Percentiles rank a stretch among this genome's conserved stretches.
phyloP scores from a whole-genome alignment of 2,888 invertebrate species.

The Agriopis leucophaearia region DNA sequence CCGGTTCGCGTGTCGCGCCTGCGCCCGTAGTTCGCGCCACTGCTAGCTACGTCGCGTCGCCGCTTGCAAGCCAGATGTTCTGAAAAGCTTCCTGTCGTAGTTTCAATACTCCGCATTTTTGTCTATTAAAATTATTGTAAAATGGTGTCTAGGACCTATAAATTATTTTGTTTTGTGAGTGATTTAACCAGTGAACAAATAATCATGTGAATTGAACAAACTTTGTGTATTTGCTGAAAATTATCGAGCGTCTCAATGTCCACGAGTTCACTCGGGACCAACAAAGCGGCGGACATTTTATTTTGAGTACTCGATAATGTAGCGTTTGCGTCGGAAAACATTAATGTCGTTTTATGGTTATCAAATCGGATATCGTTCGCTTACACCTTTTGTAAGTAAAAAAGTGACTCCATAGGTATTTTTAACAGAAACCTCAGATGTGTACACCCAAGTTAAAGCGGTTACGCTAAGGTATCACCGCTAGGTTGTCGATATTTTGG shows the following conservation, averaged over 20 bases:
- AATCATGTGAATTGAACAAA: constrained; percentile 76
- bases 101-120: constrained; percentile 76
- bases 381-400: constrained; percentile 86
- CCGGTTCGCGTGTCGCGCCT: constrained; percentile 83
- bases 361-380: constrained; percentile 82
- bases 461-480: constrained; percentile 72
- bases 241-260: constrained; percentile 85
- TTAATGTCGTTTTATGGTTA: constrained; percentile 86
- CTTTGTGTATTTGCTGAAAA: constrained; percentile 71
- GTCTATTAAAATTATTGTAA: constrained; percentile 72
- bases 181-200: constrained; percentile 74
- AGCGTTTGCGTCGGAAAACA: constrained; percentile 85
- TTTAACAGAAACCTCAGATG: constrained; percentile 59
- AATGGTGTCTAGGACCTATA: constrained; percentile 79
- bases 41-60: constrained; percentile 64
- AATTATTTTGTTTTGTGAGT: constrained; percentile 72
- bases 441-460: constrained; percentile 65
- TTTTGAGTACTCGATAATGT: constrained; percentile 87
- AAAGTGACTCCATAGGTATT: constrained; percentile 58
- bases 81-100: constrained; percentile 84
- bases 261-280: constrained; percentile 86
- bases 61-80: constrained; percentile 86
- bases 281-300: constrained; percentile 88
- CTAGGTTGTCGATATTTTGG: constrained; percentile 77
- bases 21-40: constrained; percentile 87